Percentiles rank a stretch among this genome's conserved stretches.
Conservation (phyloP, 2,113 vertebrate species). For the Rhombomys opimus region DNA sequence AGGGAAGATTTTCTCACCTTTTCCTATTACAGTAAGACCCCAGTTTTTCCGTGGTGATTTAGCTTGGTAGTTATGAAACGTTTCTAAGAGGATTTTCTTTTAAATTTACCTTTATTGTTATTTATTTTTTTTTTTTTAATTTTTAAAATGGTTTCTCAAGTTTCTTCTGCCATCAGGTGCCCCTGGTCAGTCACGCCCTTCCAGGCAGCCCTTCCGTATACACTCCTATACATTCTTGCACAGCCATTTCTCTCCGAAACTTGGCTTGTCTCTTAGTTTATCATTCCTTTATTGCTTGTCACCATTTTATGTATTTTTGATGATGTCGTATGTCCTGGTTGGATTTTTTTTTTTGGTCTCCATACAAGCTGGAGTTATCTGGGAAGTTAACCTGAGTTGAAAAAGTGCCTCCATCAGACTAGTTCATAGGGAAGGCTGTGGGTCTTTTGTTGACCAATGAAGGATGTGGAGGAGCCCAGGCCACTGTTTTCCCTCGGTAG, state of each 20-base stretch:
- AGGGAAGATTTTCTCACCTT: neutral
- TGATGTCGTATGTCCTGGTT: neutral
- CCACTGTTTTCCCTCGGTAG: neutral
- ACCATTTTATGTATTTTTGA: neutral
- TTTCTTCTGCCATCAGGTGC: neutral
- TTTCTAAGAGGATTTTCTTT: neutral
- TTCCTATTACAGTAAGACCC: neutral
- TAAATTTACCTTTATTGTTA: neutral
- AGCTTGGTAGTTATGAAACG: constrained; percentile 37
- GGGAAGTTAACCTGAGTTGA: neutral
- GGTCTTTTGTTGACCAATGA: neutral
- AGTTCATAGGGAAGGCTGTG: neutral
- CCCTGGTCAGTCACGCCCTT: neutral
- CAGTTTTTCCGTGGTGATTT: constrained; percentile 38
- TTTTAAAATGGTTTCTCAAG: neutral
- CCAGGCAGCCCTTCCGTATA: neutral
- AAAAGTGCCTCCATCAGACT: neutral
- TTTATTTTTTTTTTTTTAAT: neutral
- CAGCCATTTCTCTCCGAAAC: constrained; percentile 6
- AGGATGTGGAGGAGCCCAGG: neutral
- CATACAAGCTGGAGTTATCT: neutral
- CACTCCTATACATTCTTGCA: neutral
- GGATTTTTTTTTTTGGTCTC: neutral
- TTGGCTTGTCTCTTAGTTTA: constrained; percentile 9
- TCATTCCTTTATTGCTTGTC: constrained; percentile 9